Evolutionary conservation across 2,888 invertebrate species (phyloP).

Genomic region (Mimachlamys varia): DNA sequence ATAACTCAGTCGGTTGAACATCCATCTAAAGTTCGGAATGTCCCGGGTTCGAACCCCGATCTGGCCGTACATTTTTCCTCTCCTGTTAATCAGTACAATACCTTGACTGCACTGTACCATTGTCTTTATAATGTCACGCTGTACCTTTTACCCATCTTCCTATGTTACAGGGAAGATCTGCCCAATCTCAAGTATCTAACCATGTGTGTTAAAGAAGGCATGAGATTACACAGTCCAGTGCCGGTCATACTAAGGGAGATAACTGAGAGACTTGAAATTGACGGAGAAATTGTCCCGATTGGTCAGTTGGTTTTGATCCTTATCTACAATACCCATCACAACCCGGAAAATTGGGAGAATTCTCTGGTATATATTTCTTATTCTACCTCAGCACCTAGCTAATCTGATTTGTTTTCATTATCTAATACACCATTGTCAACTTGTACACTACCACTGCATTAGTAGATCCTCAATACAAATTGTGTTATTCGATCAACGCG

Average conservation of each 20-base stretch:
- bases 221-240: constrained; percentile 72
- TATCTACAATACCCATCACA: constrained; percentile 71
- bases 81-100: no score
- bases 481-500: no score
- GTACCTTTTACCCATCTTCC: background rate
- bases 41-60: no score
- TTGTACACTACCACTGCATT: no score
- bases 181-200: constrained; percentile 69
- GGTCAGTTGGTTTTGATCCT: constrained; percentile 64
- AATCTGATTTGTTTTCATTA: no score
- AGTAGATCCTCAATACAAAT: no score
- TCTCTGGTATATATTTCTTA: constrained; percentile 53
- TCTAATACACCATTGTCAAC: no score
- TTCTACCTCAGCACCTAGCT: background rate
- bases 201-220: constrained; percentile 75
- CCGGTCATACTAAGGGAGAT: constrained; percentile 70
- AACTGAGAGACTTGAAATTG: constrained; percentile 64
- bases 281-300: constrained; percentile 66
- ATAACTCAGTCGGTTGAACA: no score
- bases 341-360: constrained; percentile 70
- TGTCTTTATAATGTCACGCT: no score
- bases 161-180: constrained; percentile 71
- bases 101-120: no score
- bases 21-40: no score
- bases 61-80: no score